Conservation (phyloP, 1,140 invertebrate species). For the Diprion similis region DNA sequence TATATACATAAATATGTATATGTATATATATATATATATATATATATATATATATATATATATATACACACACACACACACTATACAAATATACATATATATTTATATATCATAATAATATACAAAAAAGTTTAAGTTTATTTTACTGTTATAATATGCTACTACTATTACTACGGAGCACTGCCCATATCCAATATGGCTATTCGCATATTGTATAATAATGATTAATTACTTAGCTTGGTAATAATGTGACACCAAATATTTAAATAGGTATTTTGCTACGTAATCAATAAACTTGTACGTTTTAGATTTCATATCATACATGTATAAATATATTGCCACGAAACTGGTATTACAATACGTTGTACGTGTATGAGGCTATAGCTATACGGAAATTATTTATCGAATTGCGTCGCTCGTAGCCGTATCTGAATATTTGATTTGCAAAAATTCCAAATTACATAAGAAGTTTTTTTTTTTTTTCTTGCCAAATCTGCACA, state of each 20-base stretch:
- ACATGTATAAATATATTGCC: too few relatives aligned
- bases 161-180: constrained; percentile 41
- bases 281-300: constrained; percentile 55
- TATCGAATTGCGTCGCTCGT: too few relatives aligned
- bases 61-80: too few relatives aligned
- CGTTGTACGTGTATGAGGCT: too few relatives aligned
- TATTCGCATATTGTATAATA: constrained; percentile 59
- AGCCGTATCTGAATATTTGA: too few relatives aligned
- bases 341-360: too few relatives aligned
- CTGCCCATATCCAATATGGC: constrained; percentile 56
- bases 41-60: too few relatives aligned
- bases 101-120: constrained; percentile 31
- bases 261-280: constrained; percentile 61
- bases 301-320: constrained; percentile 25
- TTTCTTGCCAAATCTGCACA: too few relatives aligned
- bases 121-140: constrained; percentile 37
- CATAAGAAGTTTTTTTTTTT: too few relatives aligned
- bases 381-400: too few relatives aligned
- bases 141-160: constrained; percentile 28
- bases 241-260: constrained; percentile 59
- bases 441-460: too few relatives aligned
- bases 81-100: constrained; percentile 44
- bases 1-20: constrained; percentile 39
- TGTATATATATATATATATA: constrained; percentile 29
- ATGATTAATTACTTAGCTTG: constrained; percentile 53